A percentile compares a stretch with the other conserved stretches of the same genome.
These are phyloP conservation scores for Muscicapa comitata DNA, from an alignment of 2,797 vertebrate species.

Conservation along the genomic window DNA sequence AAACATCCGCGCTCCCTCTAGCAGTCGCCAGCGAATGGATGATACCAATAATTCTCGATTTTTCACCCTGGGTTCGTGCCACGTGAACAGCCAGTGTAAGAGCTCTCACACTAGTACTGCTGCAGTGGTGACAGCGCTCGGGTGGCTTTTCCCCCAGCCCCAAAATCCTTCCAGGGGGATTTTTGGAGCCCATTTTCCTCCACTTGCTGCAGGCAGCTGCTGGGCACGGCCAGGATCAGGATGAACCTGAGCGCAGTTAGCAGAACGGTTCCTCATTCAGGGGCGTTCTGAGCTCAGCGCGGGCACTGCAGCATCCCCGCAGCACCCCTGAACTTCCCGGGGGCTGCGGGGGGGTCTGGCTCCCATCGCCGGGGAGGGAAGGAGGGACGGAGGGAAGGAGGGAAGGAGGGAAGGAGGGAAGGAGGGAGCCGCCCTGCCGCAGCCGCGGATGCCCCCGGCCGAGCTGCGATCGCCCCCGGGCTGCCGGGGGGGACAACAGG, in stretches of 20 bases:
- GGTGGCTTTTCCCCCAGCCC: not conserved
- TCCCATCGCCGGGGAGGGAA: too few relatives aligned
- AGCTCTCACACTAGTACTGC: not conserved
- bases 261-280: not conserved
- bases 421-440: not conserved
- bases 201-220: not conserved
- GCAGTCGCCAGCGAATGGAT: not conserved
- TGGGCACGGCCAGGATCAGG: not conserved
- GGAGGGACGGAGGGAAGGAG: not conserved
- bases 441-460: not conserved
- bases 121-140: not conserved
- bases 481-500: not conserved
- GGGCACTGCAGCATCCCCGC: not conserved
- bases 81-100: not conserved
- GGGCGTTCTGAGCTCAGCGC: not conserved
- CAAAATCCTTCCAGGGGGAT: not conserved
- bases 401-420: not conserved
- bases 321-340: not conserved
- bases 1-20: slow-evolving; percentile 43
- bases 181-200: not conserved
- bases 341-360: not conserved
- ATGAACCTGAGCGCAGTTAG: not conserved
- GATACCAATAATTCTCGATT: not conserved
- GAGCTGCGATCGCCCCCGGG: not conserved
- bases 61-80: not conserved